Conservation (phyloP, 2,888 invertebrate species). For the Polyommatus iphigenia region DNA sequence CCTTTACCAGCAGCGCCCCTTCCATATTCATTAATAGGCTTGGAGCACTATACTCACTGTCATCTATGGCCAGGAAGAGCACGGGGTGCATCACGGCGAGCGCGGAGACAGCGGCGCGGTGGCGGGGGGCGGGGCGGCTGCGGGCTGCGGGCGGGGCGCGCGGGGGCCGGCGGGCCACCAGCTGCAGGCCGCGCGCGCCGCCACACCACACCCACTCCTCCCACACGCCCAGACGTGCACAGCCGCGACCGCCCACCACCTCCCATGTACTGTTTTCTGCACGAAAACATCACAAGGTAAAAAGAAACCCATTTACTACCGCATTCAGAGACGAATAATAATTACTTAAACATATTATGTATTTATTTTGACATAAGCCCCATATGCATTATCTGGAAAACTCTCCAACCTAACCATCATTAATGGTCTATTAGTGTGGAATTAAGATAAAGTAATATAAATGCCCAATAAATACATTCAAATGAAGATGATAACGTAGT, state of each 20-base stretch:
- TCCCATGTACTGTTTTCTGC: conserved; percentile 37
- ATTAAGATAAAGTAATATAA: too few relatives aligned
- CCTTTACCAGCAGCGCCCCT: too few relatives aligned
- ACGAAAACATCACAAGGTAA: not conserved
- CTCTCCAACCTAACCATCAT: too few relatives aligned
- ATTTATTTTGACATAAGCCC: not conserved
- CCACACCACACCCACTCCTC: conserved; percentile 68
- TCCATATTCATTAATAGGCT: too few relatives aligned
- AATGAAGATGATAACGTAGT: not conserved
- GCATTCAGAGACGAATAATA: too few relatives aligned
- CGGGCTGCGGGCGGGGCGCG: conserved; percentile 35
- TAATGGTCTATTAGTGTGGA: too few relatives aligned
- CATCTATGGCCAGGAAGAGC: conserved; percentile 42
- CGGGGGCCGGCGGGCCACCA: conserved; percentile 51
- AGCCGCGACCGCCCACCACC: conserved; percentile 45
- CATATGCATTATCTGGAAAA: too few relatives aligned
- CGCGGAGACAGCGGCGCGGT: conserved; percentile 45
- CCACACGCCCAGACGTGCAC: conserved; percentile 58
- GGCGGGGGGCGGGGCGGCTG: conserved; percentile 41
- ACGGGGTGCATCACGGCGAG: conserved; percentile 53
- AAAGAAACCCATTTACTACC: not conserved
- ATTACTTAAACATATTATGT: not conserved
- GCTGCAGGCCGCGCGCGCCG: conserved; percentile 54
- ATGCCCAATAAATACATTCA: too few relatives aligned
- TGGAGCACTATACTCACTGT: conserved; percentile 40